A percentile compares a stretch with the other conserved stretches of the same genome.
phyloP scores from a whole-genome alignment of 2,888 invertebrate genomes.

The Melolontha melolontha region DNA sequence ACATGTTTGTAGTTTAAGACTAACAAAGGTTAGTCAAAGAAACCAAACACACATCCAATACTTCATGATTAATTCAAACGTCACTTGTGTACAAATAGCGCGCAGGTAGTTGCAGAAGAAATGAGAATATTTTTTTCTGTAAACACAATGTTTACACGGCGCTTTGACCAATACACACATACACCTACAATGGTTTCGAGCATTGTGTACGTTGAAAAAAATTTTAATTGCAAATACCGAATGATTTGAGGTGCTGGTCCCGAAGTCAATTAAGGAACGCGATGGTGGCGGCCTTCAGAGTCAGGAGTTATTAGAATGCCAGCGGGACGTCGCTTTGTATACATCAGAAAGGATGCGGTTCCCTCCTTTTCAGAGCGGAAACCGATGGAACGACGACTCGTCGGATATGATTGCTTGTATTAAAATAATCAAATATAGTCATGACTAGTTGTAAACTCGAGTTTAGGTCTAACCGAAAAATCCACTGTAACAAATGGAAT shows the following conservation, averaged over 20 bases:
- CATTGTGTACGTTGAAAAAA: slow-evolving; percentile 24
- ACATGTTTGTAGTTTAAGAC: too few species aligned
- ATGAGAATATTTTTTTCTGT: too few species aligned
- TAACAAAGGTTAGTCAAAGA: too few species aligned
- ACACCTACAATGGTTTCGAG: background rate
- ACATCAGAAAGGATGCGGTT: slow-evolving; percentile 11
- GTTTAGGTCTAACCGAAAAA: background rate
- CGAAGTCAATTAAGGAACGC: slow-evolving; percentile 36
- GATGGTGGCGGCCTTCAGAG: slow-evolving; percentile 29
- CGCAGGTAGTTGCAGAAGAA: slow-evolving; percentile 4
- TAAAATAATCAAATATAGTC: slow-evolving; percentile 17
- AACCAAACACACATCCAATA: too few species aligned
- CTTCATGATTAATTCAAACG: slow-evolving; percentile 17
- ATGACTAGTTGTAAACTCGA: slow-evolving; percentile 8
- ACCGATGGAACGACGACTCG: background rate
- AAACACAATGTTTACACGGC: background rate
- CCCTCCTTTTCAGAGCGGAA: slow-evolving; percentile 11
- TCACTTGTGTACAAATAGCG: slow-evolving; percentile 5
- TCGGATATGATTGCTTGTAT: slow-evolving; percentile 9
- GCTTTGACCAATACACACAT: background rate
- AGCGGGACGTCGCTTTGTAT: slow-evolving; percentile 55
- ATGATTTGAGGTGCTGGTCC: slow-evolving; percentile 33
- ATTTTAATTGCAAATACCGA: slow-evolving; percentile 39
- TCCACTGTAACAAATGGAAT: too few species aligned
- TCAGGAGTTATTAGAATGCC: slow-evolving; percentile 56